Evolutionary conservation across 2,888 invertebrate species (phyloP).

Genomic region (Agrochola lychnidis): DNA sequence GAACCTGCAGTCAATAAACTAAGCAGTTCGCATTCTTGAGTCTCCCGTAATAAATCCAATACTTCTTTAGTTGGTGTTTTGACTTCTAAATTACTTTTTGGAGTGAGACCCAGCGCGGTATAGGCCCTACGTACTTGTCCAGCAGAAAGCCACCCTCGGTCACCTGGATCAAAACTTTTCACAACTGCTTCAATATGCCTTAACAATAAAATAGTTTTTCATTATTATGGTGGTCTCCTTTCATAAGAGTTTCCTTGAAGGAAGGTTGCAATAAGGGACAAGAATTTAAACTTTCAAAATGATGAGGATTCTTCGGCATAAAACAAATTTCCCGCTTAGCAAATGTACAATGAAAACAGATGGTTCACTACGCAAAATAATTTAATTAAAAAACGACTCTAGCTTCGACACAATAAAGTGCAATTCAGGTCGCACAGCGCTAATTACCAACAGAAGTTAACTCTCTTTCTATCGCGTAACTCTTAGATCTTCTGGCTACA

Average conservation of each 20-base stretch:
- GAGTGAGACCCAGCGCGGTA: conserved; percentile 78
- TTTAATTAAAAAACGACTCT: no score
- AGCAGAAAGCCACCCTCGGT: conserved; percentile 83
- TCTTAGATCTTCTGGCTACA: no score
- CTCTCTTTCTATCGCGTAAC: no score
- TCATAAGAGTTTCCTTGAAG: background rate
- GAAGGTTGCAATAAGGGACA: no score
- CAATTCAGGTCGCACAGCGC: no score
- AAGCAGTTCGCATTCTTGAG: conserved; percentile 79
- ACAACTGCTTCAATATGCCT: conserved; percentile 84
- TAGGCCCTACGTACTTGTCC: conserved; percentile 83
- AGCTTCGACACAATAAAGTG: no score
- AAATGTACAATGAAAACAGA: no score
- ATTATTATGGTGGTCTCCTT: background rate
- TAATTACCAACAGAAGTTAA: no score
- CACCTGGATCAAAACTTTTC: conserved; percentile 86
- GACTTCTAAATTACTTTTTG: conserved; percentile 71
- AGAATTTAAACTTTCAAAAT: background rate
- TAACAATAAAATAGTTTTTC: background rate
- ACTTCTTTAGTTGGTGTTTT: conserved; percentile 72
- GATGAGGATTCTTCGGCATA: background rate
- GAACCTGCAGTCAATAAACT: conserved; percentile 67
- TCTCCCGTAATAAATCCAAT: conserved; percentile 68
- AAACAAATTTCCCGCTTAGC: no score
- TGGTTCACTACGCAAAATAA: no score